Evolutionary conservation across 64 coral and sea anemone genomes (phyloP).

Genomic region (Acropora yongei): DNA sequence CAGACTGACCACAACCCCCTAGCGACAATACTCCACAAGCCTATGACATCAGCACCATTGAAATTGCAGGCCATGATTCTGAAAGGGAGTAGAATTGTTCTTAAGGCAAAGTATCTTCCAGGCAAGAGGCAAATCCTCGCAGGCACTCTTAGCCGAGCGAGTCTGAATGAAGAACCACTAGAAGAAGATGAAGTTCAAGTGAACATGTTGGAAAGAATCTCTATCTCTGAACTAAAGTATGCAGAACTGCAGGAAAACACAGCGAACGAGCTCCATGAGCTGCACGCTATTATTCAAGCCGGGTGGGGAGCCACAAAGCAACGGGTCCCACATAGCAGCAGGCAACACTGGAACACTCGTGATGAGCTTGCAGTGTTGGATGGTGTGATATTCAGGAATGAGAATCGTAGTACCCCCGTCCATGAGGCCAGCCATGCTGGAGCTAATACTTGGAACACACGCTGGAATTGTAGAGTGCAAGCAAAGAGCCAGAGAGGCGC

Average conservation of each 20-base stretch:
- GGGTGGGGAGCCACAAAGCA: conserved; percentile 44
- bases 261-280: conserved; percentile 52
- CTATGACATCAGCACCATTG: conserved; percentile 44
- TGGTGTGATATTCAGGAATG: conserved; percentile 34
- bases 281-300: conserved; percentile 30
- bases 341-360: conserved; percentile 22
- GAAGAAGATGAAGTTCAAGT: conserved; percentile 46
- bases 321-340: conserved; percentile 10
- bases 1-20: conserved; percentile 56
- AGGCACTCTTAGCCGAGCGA: conserved; percentile 61
- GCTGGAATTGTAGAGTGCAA: conserved; percentile 57
- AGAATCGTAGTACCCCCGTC: conserved; percentile 48
- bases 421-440: conserved; percentile 22
- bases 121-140: conserved; percentile 64
- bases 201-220: conserved; percentile 61
- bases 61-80: conserved; percentile 65
- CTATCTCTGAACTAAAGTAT: conserved; percentile 53
- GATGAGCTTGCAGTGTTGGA: conserved; percentile 32
- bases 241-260: conserved; percentile 48
- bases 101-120: conserved; percentile 69
- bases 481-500: conserved; percentile 46
- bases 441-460: conserved; percentile 36
- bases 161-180: conserved; percentile 42
- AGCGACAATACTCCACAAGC: conserved; percentile 51
- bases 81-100: conserved; percentile 51